Percentiles rank a stretch among this genome's conserved stretches.
Evolutionary conservation across 1,140 invertebrate species (phyloP).

Genomic region (Araneus ventricosus): DNA sequence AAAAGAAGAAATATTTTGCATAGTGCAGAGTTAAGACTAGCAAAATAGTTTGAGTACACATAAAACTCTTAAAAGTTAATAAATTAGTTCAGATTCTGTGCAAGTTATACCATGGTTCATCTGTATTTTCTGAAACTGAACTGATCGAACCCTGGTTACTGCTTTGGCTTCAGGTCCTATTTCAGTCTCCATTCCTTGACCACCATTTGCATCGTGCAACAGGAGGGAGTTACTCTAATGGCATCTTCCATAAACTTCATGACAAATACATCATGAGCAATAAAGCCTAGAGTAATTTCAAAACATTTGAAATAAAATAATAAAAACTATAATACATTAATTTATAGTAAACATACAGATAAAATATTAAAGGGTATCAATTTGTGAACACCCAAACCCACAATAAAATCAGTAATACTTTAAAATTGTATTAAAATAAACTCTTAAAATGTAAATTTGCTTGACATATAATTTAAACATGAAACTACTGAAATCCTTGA

Average conservation of each 20-base stretch:
- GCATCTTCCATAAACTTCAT: constrained; percentile 98
- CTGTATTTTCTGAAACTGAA: constrained; percentile 99
- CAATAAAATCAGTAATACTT: no score
- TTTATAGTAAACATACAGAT: not conserved
- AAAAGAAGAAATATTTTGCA: no score
- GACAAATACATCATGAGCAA: constrained; percentile 97
- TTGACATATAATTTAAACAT: no score
- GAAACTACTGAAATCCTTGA: no score
- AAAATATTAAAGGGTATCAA: not conserved
- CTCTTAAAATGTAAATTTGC: no score
- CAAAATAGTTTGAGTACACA: no score
- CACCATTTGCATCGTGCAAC: constrained; percentile 70
- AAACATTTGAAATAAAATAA: not conserved
- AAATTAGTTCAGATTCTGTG: no score
- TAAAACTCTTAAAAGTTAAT: no score
- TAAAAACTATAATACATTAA: not conserved
- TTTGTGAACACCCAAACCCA: not conserved
- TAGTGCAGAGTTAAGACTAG: no score
- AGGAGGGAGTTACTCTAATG: constrained; percentile 86
- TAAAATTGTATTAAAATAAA: no score
- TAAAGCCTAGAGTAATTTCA: constrained; percentile 87
- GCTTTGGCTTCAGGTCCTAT: constrained; percentile 81
- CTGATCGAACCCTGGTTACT: constrained; percentile 96
- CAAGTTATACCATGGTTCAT: constrained; percentile 91
- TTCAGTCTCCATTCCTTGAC: constrained; percentile 67